phyloP scores from a whole-genome alignment of 2,888 invertebrate genomes.

The Drosophila cognata region DNA sequence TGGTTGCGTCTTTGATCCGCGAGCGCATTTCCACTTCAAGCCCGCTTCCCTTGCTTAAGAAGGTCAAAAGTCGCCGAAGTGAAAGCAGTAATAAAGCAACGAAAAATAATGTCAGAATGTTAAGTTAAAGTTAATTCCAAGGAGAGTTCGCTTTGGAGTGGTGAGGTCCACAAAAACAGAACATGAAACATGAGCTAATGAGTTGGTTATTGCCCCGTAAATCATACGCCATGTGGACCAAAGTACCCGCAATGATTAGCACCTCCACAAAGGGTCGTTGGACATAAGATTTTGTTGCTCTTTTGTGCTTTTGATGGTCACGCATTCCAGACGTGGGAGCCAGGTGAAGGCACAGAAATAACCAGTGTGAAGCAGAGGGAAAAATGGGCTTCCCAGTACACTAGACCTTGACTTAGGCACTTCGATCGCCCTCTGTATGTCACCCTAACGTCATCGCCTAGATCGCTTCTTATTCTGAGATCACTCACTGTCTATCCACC shows the following conservation, averaged over 20 bases:
- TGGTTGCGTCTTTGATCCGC: constrained; percentile 69
- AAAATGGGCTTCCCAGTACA: not conserved
- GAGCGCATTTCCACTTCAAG: constrained; percentile 9
- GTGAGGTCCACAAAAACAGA: not conserved
- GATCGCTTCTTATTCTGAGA: not conserved
- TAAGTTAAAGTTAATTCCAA: constrained; percentile 29
- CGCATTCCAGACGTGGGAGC: constrained; percentile 7
- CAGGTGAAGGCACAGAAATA: constrained; percentile 3
- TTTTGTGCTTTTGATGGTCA: constrained; percentile 26
- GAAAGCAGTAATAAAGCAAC: constrained; percentile 16
- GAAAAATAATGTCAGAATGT: constrained; percentile 17
- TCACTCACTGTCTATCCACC: not conserved
- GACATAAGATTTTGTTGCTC: constrained; percentile 23
- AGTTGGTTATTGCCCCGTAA: constrained; percentile 53
- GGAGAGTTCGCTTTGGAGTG: not conserved
- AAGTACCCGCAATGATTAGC: constrained; percentile 27
- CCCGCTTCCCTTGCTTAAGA: constrained; percentile 7
- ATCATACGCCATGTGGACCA: constrained; percentile 69
- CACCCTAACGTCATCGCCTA: not conserved
- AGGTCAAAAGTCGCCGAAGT: constrained; percentile 41
- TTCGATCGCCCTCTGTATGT: no score
- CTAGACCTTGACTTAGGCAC: not conserved
- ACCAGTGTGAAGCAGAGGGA: not conserved
- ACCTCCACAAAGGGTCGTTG: constrained; percentile 29
- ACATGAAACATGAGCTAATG: constrained; percentile 36